phyloP scores from a whole-genome alignment of 2,797 vertebrate genomes.

The Ptychadena robeensis region DNA sequence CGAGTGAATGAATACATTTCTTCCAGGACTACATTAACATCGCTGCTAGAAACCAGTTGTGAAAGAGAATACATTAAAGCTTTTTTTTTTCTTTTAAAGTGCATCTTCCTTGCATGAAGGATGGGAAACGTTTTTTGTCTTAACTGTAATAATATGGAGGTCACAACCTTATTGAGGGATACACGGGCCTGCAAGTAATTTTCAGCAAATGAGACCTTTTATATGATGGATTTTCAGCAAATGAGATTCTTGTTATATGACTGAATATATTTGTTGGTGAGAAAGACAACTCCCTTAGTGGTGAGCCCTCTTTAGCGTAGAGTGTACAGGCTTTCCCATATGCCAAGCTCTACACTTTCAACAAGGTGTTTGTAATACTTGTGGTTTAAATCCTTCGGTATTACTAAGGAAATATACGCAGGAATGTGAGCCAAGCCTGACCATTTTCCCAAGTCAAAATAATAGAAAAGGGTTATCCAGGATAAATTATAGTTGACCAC shows the following conservation, averaged over 20 bases:
- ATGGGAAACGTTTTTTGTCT: conserved; percentile 48
- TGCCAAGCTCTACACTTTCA: not conserved
- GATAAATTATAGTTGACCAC: not conserved
- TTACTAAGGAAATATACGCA: too few species aligned
- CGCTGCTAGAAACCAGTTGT: conserved; percentile 42
- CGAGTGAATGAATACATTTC: not conserved
- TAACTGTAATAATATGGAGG: conserved; percentile 57
- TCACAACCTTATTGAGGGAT: conserved; percentile 54
- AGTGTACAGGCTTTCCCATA: not conserved
- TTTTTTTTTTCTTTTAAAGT: not conserved
- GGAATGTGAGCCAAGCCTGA: not conserved
- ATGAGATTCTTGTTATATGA: conserved; percentile 44
- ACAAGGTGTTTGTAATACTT: conserved; percentile 4
- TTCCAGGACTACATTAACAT: conserved; percentile 36
- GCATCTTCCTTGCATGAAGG: conserved; percentile 40
- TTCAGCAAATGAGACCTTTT: conserved; percentile 60
- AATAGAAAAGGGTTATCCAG: not conserved
- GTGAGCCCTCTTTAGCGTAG: conserved; percentile 8
- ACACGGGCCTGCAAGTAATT: conserved; percentile 60
- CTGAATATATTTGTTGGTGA: conserved; percentile 30
- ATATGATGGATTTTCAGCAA: conserved; percentile 53
- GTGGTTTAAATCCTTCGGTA: not conserved
- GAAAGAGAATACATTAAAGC: conserved; percentile 50
- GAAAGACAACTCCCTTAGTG: conserved; percentile 33
- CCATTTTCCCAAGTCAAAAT: not conserved